A percentile compares a stretch with the other conserved stretches of the same genome.
These are phyloP conservation scores for Cecidostiba fungosa DNA, from an alignment of 2,888 invertebrate genomes.

Conservation along the genomic window DNA sequence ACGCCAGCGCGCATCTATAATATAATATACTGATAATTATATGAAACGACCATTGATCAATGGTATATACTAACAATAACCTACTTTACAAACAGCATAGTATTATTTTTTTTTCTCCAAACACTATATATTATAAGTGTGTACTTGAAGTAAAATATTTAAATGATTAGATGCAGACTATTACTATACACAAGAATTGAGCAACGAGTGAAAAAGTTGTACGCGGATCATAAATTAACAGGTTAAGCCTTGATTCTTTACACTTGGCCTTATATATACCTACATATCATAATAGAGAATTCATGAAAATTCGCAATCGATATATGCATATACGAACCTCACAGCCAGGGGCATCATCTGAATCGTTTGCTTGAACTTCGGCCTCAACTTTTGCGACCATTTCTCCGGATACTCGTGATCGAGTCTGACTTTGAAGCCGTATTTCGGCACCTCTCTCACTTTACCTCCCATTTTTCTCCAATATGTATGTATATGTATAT, in stretches of 20 bases:
- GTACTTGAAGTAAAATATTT: neutral
- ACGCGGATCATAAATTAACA: neutral
- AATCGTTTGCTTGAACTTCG: constrained; percentile 86
- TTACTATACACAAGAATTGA: neutral
- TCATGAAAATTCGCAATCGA: neutral
- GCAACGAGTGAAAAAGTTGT: neutral
- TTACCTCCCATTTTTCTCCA: constrained; percentile 33
- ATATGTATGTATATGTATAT: too few species aligned
- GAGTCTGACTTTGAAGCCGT: constrained; percentile 88
- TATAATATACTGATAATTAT: neutral
- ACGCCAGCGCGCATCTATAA: neutral
- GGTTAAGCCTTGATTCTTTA: neutral
- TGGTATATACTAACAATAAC: constrained; percentile 20
- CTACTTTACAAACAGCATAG: neutral
- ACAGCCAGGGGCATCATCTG: constrained; percentile 87
- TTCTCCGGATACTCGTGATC: constrained; percentile 89
- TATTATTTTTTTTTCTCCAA: neutral
- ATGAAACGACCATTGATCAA: neutral
- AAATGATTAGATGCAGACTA: neutral
- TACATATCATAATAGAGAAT: neutral
- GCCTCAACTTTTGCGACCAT: constrained; percentile 85
- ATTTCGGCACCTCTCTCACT: constrained; percentile 81
- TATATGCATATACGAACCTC: constrained; percentile 80
- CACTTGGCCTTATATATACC: neutral
- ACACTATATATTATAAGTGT: neutral